Evolutionary conservation across 1,140 invertebrate genomes (phyloP).

Genomic region (Zaprionus tsacasi): DNA sequence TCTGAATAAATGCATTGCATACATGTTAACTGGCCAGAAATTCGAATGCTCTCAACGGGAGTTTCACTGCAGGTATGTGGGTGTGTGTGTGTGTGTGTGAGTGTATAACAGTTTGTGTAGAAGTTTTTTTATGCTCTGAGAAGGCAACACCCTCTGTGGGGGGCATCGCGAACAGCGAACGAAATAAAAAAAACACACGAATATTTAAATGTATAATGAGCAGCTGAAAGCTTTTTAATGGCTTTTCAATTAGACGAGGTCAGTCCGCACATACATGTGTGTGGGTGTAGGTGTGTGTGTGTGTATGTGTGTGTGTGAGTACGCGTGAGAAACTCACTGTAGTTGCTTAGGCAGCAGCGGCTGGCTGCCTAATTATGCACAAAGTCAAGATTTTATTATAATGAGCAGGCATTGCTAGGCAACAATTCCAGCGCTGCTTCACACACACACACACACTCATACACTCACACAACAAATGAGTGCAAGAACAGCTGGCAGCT

Average conservation of each 20-base stretch:
- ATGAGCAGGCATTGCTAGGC: slow-evolving; percentile 17
- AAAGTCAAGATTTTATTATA: slow-evolving; percentile 47
- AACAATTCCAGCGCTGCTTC: slow-evolving; percentile 1
- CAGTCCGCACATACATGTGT: slow-evolving; percentile 12
- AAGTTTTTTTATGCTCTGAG: slow-evolving; percentile 18
- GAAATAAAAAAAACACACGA: slow-evolving; percentile 71
- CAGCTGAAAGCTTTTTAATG: slow-evolving; percentile 82
- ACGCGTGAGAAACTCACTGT: slow-evolving; percentile 13
- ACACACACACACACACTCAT: background rate
- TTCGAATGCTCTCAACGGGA: background rate
- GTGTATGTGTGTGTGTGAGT: slow-evolving; percentile 11
- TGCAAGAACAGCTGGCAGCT: slow-evolving; percentile 11
- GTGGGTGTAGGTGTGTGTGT: slow-evolving; percentile 2
- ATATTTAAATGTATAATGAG: slow-evolving; percentile 83
- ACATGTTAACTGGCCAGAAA: slow-evolving; percentile 33
- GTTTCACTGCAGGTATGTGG: background rate
- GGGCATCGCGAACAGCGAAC: slow-evolving; percentile 18
- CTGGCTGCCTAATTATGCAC: slow-evolving; percentile 45
- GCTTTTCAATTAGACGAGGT: slow-evolving; percentile 80
- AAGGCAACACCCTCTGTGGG: background rate
- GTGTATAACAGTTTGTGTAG: slow-evolving; percentile 23
- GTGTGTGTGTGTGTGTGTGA: slow-evolving; percentile 11
- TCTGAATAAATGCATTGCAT: slow-evolving; percentile 52
- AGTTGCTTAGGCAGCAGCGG: slow-evolving; percentile 35
- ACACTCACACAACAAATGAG: slow-evolving; percentile 7